Base-by-base conservation (phyloP, 2,797 vertebrate genomes). In the Anguilla obscura region DNA sequence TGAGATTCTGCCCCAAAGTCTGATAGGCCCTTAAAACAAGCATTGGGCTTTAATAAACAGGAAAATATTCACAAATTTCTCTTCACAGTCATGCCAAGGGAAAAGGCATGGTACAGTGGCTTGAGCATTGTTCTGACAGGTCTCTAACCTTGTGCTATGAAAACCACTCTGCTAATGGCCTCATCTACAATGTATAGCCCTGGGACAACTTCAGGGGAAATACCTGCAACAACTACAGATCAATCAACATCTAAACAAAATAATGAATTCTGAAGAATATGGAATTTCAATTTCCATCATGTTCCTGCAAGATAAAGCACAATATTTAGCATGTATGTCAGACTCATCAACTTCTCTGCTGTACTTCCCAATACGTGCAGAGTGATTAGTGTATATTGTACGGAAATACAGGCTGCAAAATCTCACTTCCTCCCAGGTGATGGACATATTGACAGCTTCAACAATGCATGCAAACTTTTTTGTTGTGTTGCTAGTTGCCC, bases 171-270 rank as follows among this genome's bases (percentile, higher is more conserved):
- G 21, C 45, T n/a, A 45, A n/a, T 33, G 40, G 74, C 3, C 74
- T 79, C 45, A 3, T 48, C 21, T 82, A 24, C 8, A 30, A 50
- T 9, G 45, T 10, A 24, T n/a, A 69, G 79, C 40, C 21, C 33
- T 24, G 7, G 8, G 18, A n/a, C 12, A 50, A 45, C 79, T 21
- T 82, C 8, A 10, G 40, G 79, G 79, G 12, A 76, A 40, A 76
- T 40, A 40, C 36, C 7, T 36, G 33, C 14, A 76, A 76, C 33
- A 40, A 36, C 12, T 36, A 16, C 14, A 76, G 12, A 76, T 50
- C 79, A 1, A n/a, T n/a, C 79, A 82, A 82, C 79, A 82, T 33
- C 45, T 82, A 45, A 24, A 33, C 30, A 79, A 79, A 76, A 82
- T 24, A 48, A 82, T 24, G 45, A 10, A 50, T 21, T 82, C 79